phyloP scores from a whole-genome alignment of 2,797 vertebrate species.

The Arnoldichthys spilopterus region DNA sequence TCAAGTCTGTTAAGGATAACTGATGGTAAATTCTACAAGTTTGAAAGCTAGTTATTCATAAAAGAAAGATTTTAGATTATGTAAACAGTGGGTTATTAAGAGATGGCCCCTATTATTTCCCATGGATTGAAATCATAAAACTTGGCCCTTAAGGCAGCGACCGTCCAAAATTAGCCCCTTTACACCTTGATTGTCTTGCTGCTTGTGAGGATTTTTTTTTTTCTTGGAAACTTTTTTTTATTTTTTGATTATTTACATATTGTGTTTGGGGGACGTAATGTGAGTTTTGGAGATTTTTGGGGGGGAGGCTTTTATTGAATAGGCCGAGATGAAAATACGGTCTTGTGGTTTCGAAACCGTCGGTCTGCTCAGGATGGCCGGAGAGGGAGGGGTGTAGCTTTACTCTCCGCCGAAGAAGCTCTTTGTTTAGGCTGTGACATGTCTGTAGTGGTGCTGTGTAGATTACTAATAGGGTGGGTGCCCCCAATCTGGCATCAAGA shows the following conservation, averaged over 20 bases:
- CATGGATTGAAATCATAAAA: neutral
- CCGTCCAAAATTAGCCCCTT: neutral
- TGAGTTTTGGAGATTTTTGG: neutral
- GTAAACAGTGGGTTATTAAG: neutral
- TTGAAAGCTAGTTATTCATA: no score
- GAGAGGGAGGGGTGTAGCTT: constrained; percentile 14
- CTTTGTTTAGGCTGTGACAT: constrained; percentile 32
- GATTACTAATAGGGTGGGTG: constrained; percentile 23
- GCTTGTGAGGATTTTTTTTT: neutral
- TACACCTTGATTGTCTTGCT: neutral
- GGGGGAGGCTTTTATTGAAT: constrained; percentile 1
- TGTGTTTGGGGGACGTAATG: neutral
- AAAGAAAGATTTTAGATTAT: neutral
- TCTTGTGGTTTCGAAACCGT: constrained; percentile 34
- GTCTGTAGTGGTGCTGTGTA: constrained; percentile 27
- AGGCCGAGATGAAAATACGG: constrained; percentile 9
- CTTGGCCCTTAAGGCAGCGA: neutral
- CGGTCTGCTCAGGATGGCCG: constrained; percentile 20
- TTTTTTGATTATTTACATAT: constrained; percentile 25
- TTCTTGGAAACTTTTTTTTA: neutral
- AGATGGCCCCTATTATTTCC: neutral
- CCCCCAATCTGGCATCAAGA: neutral
- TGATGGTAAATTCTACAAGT: neutral
- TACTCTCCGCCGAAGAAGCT: neutral
- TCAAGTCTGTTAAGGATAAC: neutral